Evolutionary conservation across 92 coral and sea anemone genomes (phyloP), one percentile per base, ranked within the genome.

Genomic region (Epizoanthus rinbou): DNA sequence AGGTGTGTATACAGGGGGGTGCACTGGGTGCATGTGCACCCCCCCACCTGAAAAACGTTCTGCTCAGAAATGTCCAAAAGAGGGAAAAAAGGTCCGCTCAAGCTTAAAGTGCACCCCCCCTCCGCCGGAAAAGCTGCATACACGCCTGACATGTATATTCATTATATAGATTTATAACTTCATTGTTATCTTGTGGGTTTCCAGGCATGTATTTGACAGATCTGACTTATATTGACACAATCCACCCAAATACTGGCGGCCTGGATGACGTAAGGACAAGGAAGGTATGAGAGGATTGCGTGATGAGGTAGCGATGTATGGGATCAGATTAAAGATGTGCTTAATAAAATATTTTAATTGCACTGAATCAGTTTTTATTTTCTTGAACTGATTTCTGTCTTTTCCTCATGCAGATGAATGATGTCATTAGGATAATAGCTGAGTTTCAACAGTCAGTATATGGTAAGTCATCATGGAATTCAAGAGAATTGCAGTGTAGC

Each of bases 161-260:
- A n/a, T n/a, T n/a, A n/a, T n/a, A n/a, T n/a, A n/a, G n/a, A n/a
- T n/a, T n/a, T n/a, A 31, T 73, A 41, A 41, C 58, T 28, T 73
- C 54, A 9, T 8, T 47, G 54, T 47, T 8, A 47, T 17, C 53
- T 41, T 66, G 4, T 72, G 78, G 60, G 56, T 18, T 76, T 75
- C 21, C 73, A 96, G 99, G 99, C 23, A 94, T 96, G 94, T 96
- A 94, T 84, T 80, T 96, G 66, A 88, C 99, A 80, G 99, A 96
- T 69, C 85, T 96, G 39, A 94, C 95, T 25, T 96, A 96, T 72
- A 85, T 94, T 11, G 99, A 96, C 83, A 87, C 99, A n/a, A 76
- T 94, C 45, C 98, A 96, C 74, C 99, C 99, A 33, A 89, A 91
- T 45, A 96, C 99, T 74, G 99, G 99, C 31, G 99, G 99, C 18